phyloP scores from a whole-genome alignment of 2,888 invertebrate species.

The Limnephilus rhombicus region DNA sequence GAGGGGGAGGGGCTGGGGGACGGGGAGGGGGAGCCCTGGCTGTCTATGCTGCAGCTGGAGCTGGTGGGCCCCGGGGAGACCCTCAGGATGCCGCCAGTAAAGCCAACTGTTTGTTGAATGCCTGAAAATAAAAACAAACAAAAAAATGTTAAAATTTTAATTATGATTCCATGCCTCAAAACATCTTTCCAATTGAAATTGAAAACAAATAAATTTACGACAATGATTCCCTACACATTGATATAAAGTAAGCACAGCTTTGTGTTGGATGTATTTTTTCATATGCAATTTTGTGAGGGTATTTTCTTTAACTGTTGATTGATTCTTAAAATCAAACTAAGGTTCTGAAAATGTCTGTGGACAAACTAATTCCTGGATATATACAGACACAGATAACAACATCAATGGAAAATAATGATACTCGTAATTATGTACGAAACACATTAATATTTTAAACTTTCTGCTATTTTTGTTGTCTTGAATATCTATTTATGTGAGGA shows the following conservation, averaged over 20 bases:
- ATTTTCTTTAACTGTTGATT: neutral
- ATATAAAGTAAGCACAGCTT: neutral
- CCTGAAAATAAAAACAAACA: constrained; percentile 46
- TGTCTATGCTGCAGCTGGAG: constrained; percentile 71
- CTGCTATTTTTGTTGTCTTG: too few relatives aligned
- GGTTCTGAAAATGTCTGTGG: neutral
- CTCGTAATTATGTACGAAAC: neutral
- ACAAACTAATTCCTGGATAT: neutral
- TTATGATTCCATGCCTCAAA: neutral
- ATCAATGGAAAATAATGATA: neutral
- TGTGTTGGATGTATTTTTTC: neutral
- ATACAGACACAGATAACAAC: neutral
- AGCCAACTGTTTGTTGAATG: constrained; percentile 62
- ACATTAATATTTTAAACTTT: neutral
- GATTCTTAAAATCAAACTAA: neutral
- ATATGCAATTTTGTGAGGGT: neutral
- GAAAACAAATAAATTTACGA: neutral
- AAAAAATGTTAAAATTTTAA: neutral
- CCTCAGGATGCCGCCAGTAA: constrained; percentile 72
- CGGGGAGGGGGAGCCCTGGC: constrained; percentile 70
- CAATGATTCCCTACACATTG: neutral
- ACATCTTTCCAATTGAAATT: neutral
- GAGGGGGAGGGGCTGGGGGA: constrained; percentile 76
- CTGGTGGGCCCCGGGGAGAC: constrained; percentile 77
- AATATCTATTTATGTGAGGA: too few relatives aligned